Conservation (phyloP, 2,113 vertebrate species). For the Mellivora capensis region DNA sequence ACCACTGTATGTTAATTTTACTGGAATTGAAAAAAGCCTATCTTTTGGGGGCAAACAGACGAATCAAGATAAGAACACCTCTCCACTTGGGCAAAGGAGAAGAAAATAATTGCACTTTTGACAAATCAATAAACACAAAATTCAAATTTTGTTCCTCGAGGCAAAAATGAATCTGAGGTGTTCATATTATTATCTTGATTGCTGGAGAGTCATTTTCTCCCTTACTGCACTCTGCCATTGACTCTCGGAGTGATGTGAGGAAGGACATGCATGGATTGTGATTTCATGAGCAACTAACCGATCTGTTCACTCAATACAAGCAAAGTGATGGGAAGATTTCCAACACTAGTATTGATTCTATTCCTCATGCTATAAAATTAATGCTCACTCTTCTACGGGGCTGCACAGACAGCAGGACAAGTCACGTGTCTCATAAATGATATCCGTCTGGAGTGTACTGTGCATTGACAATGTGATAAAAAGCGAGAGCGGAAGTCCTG, state of each 20-base stretch:
- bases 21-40: not conserved
- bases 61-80: not conserved
- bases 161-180: not conserved
- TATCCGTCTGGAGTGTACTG: too few species aligned
- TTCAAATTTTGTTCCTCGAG: not conserved
- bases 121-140: not conserved
- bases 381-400: not conserved
- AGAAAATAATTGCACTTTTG: not conserved
- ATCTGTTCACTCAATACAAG: not conserved
- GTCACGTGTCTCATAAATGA: not conserved
- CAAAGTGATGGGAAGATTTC: slow-evolving; percentile 34
- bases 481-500: not conserved
- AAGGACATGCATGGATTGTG: not conserved
- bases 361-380: slow-evolving; percentile 31
- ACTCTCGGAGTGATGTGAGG: not conserved
- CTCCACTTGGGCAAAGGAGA: not conserved
- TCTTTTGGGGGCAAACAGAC: not conserved
- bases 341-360: slow-evolving; percentile 49
- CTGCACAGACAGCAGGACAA: rapidly evolving
- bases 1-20: not conserved
- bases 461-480: not conserved
- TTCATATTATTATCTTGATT: not conserved
- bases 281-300: not conserved
- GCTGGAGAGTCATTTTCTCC: not conserved
- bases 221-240: not conserved